Evolutionary conservation across 2,113 vertebrate species (phyloP).

Genomic region (Lepisosteus oculatus): DNA sequence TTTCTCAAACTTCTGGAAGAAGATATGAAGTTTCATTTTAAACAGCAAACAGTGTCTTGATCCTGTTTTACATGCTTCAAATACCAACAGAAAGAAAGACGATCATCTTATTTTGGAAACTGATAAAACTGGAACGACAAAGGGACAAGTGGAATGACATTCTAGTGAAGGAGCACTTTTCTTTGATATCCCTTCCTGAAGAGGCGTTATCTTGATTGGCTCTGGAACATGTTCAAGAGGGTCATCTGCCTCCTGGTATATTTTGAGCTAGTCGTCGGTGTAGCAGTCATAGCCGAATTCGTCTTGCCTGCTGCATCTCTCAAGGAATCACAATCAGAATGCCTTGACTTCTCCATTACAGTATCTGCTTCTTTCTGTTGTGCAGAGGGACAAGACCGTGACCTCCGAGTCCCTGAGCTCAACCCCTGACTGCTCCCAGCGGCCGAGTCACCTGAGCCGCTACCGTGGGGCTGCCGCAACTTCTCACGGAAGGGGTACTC

Average conservation of each 20-base stretch:
- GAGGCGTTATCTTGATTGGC: conserved; percentile 16
- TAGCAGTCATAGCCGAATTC: neutral
- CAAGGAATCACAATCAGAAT: neutral
- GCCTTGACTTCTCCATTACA: neutral
- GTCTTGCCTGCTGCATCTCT: neutral
- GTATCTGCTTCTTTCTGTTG: conserved; percentile 5
- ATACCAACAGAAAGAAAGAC: no score
- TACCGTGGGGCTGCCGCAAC: neutral
- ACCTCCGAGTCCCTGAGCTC: neutral
- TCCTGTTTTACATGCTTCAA: no score
- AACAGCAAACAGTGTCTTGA: no score
- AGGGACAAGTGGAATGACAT: no score
- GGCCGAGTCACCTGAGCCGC: neutral
- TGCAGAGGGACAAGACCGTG: neutral
- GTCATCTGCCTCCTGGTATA: conserved; percentile 46
- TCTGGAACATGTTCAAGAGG: conserved; percentile 51
- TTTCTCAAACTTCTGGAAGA: no score
- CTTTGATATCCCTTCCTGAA: no score
- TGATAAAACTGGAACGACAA: no score
- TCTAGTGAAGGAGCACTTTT: no score
- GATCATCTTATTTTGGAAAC: no score
- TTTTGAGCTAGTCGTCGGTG: conserved; percentile 1
- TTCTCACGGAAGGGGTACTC: conserved; percentile 74
- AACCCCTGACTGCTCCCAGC: neutral
- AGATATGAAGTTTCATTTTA: no score